Base-by-base conservation (phyloP, 2,113 vertebrate genomes). In the Melanerpes formicivorus region DNA sequence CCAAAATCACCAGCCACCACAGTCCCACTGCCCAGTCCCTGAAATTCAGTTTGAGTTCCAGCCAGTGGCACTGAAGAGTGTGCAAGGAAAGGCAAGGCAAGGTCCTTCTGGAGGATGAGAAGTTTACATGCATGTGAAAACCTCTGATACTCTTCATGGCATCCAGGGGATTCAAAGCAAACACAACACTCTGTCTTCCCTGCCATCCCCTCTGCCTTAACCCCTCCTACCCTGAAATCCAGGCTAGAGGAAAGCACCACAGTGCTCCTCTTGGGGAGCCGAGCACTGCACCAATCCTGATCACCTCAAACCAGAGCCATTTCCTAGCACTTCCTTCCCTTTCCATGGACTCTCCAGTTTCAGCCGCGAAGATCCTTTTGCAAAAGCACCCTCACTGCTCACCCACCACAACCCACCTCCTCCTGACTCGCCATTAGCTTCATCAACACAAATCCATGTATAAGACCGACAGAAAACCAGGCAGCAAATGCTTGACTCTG, bases 401-500 rank as follows among this genome's bases (percentile, higher is more conserved):
- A 14, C 10, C 54, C 17, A 3, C 21, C 56, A 4, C 48, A 3
- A 32, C 54, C 34, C 2, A 0, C 66, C 37, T 21, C 59, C 81
- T 71, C 83, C 84, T 9, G 22, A 54, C 73, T 13, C 13, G 40
- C 56, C 54, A 7, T 64, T 3, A 59, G 74, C 87, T 87, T 64
- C 87, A 74, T n/a, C 84, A 64, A 84, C 80, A 34, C 83, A 16
- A 32, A 27, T 59, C 13, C 48, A 34, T 0, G 17, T 7, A 1
- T 42, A 29, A 69, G 46, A 89, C 84, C 58, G 42, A 18, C 26
- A 30, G 2, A 75, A 70, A 50, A 32, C 19, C 6, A 64, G 22
- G 69, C 62, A 75, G 62, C 79, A 78, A 91, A 95, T 86, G 94
- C 90, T 93, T 46, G 72, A 74, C 81, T 90, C 80, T 16, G 42